Evolutionary conservation across 2,888 invertebrate species (phyloP).

Genomic region (Lacanobia oleracea): DNA sequence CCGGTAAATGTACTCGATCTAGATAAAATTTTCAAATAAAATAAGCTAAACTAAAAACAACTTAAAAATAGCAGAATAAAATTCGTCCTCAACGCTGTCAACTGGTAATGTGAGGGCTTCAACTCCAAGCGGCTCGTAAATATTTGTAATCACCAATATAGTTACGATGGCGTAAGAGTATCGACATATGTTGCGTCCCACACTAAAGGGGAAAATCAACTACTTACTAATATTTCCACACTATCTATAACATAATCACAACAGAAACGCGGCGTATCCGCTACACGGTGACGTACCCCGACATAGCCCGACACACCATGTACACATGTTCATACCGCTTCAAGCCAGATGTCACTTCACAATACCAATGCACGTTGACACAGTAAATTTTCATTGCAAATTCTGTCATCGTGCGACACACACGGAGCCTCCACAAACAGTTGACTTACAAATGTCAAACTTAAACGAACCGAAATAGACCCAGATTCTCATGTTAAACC

Average conservation of each 20-base stretch:
- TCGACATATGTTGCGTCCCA: too few species aligned
- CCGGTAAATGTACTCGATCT: too few species aligned
- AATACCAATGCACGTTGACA: constrained; percentile 85
- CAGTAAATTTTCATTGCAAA: constrained; percentile 89
- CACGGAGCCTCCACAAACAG: constrained; percentile 84
- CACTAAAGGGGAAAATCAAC: not conserved
- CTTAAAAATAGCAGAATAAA: too few species aligned
- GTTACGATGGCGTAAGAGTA: too few species aligned
- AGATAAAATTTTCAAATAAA: too few species aligned
- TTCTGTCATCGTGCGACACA: constrained; percentile 85
- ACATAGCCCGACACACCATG: constrained; percentile 35
- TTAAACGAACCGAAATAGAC: constrained; percentile 89
- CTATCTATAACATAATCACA: constrained; percentile 51
- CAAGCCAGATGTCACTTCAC: constrained; percentile 82
- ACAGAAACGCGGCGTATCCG: constrained; percentile 36
- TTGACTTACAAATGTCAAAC: constrained; percentile 88
- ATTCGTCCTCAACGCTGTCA: too few species aligned
- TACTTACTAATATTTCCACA: constrained; percentile 4
- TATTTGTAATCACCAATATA: too few species aligned
- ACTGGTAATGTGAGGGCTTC: too few species aligned
- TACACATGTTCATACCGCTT: constrained; percentile 67
- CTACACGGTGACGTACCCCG: constrained; percentile 18
- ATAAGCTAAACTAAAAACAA: too few species aligned
- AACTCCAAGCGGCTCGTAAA: too few species aligned
- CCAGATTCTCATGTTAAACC: constrained; percentile 70